Percentiles rank a stretch among this genome's conserved stretches.
Evolutionary conservation across 2,113 vertebrate genomes (phyloP).

Genomic region (Albula glossodonta): DNA sequence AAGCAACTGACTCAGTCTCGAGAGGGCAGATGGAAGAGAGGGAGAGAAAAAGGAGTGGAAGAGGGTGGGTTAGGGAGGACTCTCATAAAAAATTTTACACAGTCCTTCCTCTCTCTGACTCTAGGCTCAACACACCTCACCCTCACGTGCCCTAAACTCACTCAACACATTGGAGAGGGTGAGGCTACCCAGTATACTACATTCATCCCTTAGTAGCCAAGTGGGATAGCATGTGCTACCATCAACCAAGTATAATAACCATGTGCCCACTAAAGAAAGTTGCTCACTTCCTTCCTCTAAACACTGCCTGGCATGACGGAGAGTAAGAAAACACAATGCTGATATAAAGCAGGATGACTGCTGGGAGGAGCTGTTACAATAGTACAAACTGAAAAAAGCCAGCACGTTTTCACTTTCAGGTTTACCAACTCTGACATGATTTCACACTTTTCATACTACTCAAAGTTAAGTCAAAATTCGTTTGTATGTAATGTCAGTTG

Average conservation of each 20-base stretch:
- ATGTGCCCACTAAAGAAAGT: neutral
- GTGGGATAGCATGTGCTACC: neutral
- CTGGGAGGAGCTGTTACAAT: neutral
- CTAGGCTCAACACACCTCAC: too few species aligned
- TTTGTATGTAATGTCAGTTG: too few species aligned
- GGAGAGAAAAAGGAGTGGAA: too few species aligned
- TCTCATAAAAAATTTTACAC: too few species aligned
- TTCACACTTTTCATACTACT: neutral
- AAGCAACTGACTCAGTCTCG: too few species aligned
- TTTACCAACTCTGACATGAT: neutral
- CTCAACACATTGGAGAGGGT: neutral
- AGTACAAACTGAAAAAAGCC: neutral
- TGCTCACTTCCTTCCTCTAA: neutral
- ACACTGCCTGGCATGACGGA: neutral
- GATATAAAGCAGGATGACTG: neutral
- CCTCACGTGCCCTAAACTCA: neutral
- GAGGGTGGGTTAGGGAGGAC: too few species aligned
- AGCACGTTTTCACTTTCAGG: neutral
- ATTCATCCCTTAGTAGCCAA: neutral
- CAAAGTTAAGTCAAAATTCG: too few species aligned
- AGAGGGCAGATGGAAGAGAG: too few species aligned
- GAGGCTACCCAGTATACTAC: neutral
- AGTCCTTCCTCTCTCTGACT: too few species aligned
- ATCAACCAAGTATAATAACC: neutral
- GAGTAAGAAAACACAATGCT: neutral